Evolutionary conservation across 2,113 vertebrate species (phyloP), one percentile per base, ranked within the genome.

Genomic region (Acrocephalus arundinaceus): DNA sequence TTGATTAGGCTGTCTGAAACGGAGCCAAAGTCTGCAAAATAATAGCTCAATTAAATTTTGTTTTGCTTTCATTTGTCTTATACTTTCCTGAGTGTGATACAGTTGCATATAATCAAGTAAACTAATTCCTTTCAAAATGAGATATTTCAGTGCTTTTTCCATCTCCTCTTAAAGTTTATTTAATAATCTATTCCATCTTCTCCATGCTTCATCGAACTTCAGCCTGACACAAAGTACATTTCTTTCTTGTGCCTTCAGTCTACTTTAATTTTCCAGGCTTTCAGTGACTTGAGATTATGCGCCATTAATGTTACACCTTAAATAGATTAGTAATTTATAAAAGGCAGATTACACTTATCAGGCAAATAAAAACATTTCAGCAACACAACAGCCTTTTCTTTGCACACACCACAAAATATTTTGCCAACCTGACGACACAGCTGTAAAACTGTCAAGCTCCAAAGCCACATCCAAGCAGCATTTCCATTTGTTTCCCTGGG

Each of bases 11-110:
- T 98, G 97, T 97, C 97, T 98, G 98, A 98, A 98, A 97, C 94
- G 2, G 93, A 98, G 98, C 97, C 98, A 98, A 98, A 98, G 97
- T 97, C 97, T 98, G 97, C 97, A 98, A 98, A 98, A 98, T 98
- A 98, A 98, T 98, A 98, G 97, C 97, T 98, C 98, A 98, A 98
- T 98, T 98, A 98, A 98, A 98, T 97, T 96, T 97, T 98, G 97
- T 97, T 98, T 98, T 98, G 97, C 97, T 98, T 98, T 97, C 97
- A 98, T 98, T 98, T 98, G 97, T 98, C 96, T 97, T 97, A 89
- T 96, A 96, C 98, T 97, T 98, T 97, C 87, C 95, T 92, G 95
- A 97, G 97, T 98, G 97, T 97, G 98, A 98, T 97, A 96, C 91
- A 97, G 93, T 97, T 97, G 96, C 96, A 97, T 96, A 96, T 97